A percentile compares a stretch with the other conserved stretches of the same genome.
phyloP scores from a whole-genome alignment of 2,888 invertebrate genomes.

The Eubasilissa splendida region DNA sequence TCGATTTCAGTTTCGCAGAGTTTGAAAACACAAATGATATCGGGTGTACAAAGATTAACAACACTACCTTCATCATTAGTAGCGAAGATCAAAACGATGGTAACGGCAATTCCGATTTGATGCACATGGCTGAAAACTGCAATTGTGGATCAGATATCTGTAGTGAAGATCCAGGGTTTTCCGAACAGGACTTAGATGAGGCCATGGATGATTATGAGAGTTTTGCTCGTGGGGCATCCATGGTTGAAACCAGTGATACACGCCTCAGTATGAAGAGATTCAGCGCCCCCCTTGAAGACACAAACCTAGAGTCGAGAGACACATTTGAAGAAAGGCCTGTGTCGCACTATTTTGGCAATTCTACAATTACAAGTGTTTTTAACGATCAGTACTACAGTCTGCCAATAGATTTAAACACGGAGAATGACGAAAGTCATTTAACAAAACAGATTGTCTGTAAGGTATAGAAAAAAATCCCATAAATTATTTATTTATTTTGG shows the following conservation, averaged over 20 bases:
- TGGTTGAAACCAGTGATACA: not conserved
- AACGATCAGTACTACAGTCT: not conserved
- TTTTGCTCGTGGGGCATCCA: not conserved
- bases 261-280: not conserved
- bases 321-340: not conserved
- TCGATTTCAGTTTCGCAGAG: too few relatives aligned
- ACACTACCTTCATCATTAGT: not conserved
- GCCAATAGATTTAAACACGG: constrained; percentile 4
- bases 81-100: not conserved
- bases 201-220: not conserved
- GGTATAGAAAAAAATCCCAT: too few relatives aligned
- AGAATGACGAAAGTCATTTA: not conserved
- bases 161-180: not conserved
- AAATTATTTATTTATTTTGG: too few relatives aligned
- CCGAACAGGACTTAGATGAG: not conserved
- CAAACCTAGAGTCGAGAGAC: not conserved
- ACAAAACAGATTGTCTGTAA: too few relatives aligned
- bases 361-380: not conserved
- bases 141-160: not conserved
- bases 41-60: too few relatives aligned
- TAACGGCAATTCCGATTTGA: not conserved
- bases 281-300: not conserved
- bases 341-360: not conserved
- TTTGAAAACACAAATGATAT: too few relatives aligned
- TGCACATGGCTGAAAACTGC: not conserved